A percentile compares a stretch with the other conserved stretches of the same genome.
Conservation (phyloP, 2,888 invertebrate species). For the Diaperis boleti region DNA sequence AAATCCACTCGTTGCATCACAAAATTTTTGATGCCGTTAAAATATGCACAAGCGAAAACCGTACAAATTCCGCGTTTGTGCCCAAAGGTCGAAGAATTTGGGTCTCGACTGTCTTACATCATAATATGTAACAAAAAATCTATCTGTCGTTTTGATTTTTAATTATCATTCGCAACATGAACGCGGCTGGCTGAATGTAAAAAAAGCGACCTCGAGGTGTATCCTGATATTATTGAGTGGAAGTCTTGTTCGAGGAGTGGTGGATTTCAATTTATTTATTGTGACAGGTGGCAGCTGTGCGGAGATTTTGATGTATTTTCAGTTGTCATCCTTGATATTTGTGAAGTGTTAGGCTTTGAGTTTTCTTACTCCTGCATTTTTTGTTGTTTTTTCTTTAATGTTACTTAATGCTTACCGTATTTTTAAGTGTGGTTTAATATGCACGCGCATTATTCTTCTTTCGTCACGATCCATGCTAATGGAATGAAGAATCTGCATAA, state of each 20-base stretch:
- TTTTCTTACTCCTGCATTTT: too few species aligned
- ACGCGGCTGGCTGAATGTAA: not conserved
- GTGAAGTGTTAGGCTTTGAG: too few species aligned
- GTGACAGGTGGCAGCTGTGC: too few species aligned
- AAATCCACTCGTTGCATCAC: constrained; percentile 7
- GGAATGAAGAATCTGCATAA: too few species aligned
- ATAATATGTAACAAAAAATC: constrained; percentile 4
- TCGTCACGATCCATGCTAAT: too few species aligned
- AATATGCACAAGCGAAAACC: constrained; percentile 17
- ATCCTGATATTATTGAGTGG: constrained; percentile 9
- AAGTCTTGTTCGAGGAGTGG: constrained; percentile 1
- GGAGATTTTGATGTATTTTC: too few species aligned
- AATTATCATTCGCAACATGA: constrained; percentile 3
- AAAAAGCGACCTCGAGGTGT: constrained; percentile 9
- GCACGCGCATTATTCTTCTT: too few species aligned
- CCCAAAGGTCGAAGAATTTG: constrained; percentile 13
- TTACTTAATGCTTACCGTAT: too few species aligned
- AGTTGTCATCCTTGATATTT: too few species aligned
- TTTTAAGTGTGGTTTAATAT: too few species aligned
- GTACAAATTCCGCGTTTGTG: constrained; percentile 13
- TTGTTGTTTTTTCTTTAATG: too few species aligned
- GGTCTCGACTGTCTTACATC: constrained; percentile 9
- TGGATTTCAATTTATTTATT: constrained; percentile 9
- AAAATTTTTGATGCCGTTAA: not conserved
- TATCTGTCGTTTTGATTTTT: constrained; percentile 1